Base-by-base conservation (phyloP, 2,113 vertebrate genomes). In the Panurus biarmicus region DNA sequence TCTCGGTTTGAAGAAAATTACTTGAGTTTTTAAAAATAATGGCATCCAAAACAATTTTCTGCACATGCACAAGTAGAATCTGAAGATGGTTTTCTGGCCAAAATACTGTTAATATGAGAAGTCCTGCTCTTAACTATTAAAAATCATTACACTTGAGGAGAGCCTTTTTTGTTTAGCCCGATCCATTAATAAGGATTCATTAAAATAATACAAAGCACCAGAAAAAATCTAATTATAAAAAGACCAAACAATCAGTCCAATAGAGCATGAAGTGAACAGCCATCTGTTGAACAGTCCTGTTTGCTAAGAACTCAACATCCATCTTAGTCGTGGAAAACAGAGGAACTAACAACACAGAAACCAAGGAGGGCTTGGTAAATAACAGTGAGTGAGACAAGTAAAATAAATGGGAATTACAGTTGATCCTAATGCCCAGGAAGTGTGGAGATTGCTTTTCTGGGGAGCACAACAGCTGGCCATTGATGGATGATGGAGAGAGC, bases 141-240 rank as follows among this genome's bases (percentile, higher is more conserved):
- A 90, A 76, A 79, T 86, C 4, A 3, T 90, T 77, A 51, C 53
- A 87, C 73, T 95, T 36, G 92, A 82, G 66, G 56, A 87, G 72
- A 96, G 51, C 36, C 54, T 81, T 85, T 62, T 94, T 91, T 90
- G 77, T 92, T 91, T 96, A 86, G 60, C 16, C 44, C 35, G 51
- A 91, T 90, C 60, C 72, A 94, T 91, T 95, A 93, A 89, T 95
- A 93, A 93, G 61, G 64, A 79, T 75, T 96, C 85, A 96, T 96
- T 96, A 97, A 95, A 96, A 96, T 93, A 95, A 93, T 91, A 94
- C 83, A 92, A 95, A 96, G 89, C 83, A 86, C 74, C 79, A 95
- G 87, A 86, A 96, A 88, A 95, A 91, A 87, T 92, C 85, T 74
- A 90, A 96, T 96, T 96, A 87, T 60, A 50, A 94, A 84, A 92